phyloP scores from a whole-genome alignment of 2,888 invertebrate genomes.

The Sarcophaga carnaria region DNA sequence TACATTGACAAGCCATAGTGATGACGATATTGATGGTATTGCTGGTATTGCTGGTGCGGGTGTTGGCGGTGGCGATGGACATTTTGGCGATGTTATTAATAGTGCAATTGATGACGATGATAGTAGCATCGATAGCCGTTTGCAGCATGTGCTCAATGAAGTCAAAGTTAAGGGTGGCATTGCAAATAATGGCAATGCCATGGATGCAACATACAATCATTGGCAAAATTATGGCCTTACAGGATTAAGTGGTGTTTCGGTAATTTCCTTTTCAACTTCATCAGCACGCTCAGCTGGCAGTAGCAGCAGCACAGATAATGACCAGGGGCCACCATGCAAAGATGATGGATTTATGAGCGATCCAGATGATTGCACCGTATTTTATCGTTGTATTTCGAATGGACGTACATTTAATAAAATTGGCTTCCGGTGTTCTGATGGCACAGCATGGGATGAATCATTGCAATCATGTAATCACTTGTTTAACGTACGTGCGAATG shows the following conservation, averaged over 20 bases:
- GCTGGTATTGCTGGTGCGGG: constrained; percentile 67
- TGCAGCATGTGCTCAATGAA: constrained; percentile 53
- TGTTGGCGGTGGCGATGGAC: constrained; percentile 47
- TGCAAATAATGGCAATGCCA: constrained; percentile 71
- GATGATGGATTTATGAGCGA: constrained; percentile 88
- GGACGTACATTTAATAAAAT: constrained; percentile 85
- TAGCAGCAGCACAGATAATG: constrained; percentile 59
- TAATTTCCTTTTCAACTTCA: constrained; percentile 80
- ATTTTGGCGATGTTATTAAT: constrained; percentile 49
- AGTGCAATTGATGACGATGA: constrained; percentile 71
- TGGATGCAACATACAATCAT: constrained; percentile 72
- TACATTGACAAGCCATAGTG: constrained; percentile 65
- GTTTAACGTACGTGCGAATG: constrained; percentile 85
- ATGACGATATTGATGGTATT: constrained; percentile 66
- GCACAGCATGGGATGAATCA: constrained; percentile 89
- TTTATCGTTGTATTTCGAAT: constrained; percentile 88
- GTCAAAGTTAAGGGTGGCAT: constrained; percentile 60
- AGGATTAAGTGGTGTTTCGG: constrained; percentile 79
- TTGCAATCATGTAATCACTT: constrained; percentile 88
- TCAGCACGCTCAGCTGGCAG: constrained; percentile 75
- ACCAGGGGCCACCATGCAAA: constrained; percentile 82
- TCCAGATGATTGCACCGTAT: constrained; percentile 87
- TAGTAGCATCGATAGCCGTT: constrained; percentile 70
- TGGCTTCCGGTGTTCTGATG: constrained; percentile 88
- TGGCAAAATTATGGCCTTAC: constrained; percentile 78